phyloP scores from a whole-genome alignment of 2,888 invertebrate species.

The Pammene aurita region DNA sequence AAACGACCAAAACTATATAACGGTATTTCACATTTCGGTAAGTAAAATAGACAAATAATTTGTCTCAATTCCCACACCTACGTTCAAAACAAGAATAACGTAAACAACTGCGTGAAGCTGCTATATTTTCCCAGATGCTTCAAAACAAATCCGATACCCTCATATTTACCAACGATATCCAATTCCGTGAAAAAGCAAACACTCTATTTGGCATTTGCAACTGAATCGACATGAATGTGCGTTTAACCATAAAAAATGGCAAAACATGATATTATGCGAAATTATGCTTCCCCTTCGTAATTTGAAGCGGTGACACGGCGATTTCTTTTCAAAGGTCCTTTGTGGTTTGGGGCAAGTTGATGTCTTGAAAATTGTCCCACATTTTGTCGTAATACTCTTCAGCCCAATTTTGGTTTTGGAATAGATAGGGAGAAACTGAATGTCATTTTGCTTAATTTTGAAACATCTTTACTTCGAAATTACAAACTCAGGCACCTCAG shows the following conservation, averaged over 20 bases:
- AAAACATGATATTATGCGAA: constrained; percentile 33
- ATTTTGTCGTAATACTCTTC: constrained; percentile 8
- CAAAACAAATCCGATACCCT: constrained; percentile 16
- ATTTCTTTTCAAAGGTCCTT: constrained; percentile 33
- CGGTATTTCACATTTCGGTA: too few relatives aligned
- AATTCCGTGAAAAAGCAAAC: constrained; percentile 43
- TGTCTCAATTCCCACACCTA: too few relatives aligned
- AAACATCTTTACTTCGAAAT: background rate
- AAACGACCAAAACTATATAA: too few relatives aligned
- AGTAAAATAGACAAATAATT: too few relatives aligned
- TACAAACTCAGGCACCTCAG: too few relatives aligned
- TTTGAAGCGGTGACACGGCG: constrained; percentile 31
- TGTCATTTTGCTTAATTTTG: background rate
- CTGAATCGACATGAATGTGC: constrained; percentile 56
- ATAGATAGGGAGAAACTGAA: background rate
- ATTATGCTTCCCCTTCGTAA: constrained; percentile 37
- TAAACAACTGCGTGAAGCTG: background rate
- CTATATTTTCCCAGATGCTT: constrained; percentile 6
- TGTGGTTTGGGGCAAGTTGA: constrained; percentile 11
- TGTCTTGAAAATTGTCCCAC: constrained; percentile 17
- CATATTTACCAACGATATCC: constrained; percentile 20
- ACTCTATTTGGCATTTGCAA: constrained; percentile 57
- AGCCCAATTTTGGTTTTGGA: background rate
- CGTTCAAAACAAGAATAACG: background rate
- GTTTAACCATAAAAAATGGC: constrained; percentile 57